These are phyloP conservation scores for Acanthurus lineatus DNA, from an alignment of 2,797 vertebrate genomes.

Conservation along the genomic window DNA sequence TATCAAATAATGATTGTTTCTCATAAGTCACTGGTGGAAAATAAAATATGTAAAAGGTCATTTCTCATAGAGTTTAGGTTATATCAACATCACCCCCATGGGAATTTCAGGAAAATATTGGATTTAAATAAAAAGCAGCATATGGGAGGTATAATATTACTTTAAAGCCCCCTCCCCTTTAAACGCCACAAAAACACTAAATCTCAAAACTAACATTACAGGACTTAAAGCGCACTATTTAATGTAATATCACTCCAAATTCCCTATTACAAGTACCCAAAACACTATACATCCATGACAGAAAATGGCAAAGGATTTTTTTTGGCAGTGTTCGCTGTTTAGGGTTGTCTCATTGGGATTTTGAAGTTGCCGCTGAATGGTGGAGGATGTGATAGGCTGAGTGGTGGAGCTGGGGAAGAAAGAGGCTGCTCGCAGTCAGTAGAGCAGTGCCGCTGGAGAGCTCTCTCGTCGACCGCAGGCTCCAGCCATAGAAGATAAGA, in stretches of 20 bases:
- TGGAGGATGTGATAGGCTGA: constrained; percentile 76
- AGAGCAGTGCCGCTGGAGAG: constrained; percentile 84
- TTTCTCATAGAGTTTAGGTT: neutral
- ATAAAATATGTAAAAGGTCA: neutral
- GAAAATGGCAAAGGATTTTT: neutral
- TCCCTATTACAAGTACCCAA: accelerated
- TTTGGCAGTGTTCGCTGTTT: neutral
- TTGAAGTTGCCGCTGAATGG: constrained; percentile 86
- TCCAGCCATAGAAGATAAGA: constrained; percentile 72
- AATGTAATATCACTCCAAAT: neutral
- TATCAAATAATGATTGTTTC: neutral
- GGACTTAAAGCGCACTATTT: constrained; percentile 2
- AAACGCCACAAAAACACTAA: neutral
- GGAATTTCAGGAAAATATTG: neutral
- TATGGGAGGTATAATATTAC: neutral
- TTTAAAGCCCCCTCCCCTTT: neutral
- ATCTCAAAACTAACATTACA: neutral
- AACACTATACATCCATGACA: neutral
- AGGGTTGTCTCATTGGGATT: constrained; percentile 48
- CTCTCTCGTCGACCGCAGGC: constrained; percentile 80
- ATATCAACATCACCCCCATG: neutral
- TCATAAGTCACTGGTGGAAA: neutral
- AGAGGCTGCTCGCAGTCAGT: constrained; percentile 78
- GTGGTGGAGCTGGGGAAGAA: constrained; percentile 79
- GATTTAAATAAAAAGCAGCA: neutral